A percentile compares a stretch with the other conserved stretches of the same genome.
Conservation (phyloP, 2,888 invertebrate species). For the Orchesella flavescens region DNA sequence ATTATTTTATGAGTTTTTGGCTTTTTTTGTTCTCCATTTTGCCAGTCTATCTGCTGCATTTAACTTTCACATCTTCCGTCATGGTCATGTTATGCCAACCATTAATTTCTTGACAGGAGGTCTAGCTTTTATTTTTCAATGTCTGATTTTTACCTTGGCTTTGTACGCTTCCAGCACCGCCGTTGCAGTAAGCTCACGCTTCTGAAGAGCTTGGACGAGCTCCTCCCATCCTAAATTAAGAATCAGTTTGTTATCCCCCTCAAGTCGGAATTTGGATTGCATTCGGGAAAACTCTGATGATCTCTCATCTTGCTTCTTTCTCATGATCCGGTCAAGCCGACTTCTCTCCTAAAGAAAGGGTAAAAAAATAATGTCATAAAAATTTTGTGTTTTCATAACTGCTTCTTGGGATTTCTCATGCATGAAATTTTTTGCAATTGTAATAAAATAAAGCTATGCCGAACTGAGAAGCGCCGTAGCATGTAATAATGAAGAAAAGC, state of each 20-base stretch:
- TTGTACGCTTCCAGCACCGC: constrained; percentile 70
- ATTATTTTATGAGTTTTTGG: not conserved
- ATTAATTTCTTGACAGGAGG: too few species aligned
- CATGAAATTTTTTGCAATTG: constrained; percentile 8
- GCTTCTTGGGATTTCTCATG: not conserved
- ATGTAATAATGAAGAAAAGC: not conserved
- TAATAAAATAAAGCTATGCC: not conserved
- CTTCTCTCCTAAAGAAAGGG: constrained; percentile 56
- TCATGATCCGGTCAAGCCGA: constrained; percentile 56
- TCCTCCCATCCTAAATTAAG: constrained; percentile 68
- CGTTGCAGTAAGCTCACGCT: constrained; percentile 65
- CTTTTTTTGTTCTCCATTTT: not conserved
- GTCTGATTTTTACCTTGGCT: constrained; percentile 62
- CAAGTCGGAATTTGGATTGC: constrained; percentile 56
- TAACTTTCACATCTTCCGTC: not conserved
- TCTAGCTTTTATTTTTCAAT: too few species aligned
- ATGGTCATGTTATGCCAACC: too few species aligned
- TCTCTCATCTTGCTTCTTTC: constrained; percentile 66
- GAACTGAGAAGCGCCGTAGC: not conserved
- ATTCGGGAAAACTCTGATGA: constrained; percentile 62
- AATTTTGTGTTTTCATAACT: not conserved
- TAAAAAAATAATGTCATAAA: constrained; percentile 4
- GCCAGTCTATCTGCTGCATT: not conserved
- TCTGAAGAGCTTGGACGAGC: constrained; percentile 67
- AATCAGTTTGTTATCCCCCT: constrained; percentile 64